A percentile compares a stretch with the other conserved stretches of the same genome.
Conservation (phyloP, 2,888 invertebrate genomes). For the Hybos culiciformis region DNA sequence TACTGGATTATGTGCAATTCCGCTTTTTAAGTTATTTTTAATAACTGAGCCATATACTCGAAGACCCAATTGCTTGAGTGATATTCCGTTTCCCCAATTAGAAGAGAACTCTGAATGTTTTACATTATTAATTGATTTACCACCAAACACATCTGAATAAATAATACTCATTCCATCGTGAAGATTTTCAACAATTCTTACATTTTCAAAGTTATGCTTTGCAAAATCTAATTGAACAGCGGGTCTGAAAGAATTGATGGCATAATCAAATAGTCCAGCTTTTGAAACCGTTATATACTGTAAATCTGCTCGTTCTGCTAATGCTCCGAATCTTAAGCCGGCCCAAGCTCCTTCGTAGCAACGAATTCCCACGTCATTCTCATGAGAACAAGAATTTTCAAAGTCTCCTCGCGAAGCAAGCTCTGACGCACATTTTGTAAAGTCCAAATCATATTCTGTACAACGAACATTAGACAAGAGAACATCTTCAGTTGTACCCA, state of each 20-base stretch:
- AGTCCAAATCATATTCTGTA: slow-evolving; percentile 77
- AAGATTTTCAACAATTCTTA: slow-evolving; percentile 69
- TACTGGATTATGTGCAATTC: slow-evolving; percentile 85
- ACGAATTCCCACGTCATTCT: slow-evolving; percentile 74
- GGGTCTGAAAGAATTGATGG: slow-evolving; percentile 73
- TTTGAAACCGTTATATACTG: slow-evolving; percentile 80
- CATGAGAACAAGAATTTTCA: slow-evolving; percentile 77
- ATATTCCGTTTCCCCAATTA: slow-evolving; percentile 79
- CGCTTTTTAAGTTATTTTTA: slow-evolving; percentile 72
- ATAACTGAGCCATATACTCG: slow-evolving; percentile 64
- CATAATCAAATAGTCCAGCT: slow-evolving; percentile 88
- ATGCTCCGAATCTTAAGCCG: slow-evolving; percentile 76
- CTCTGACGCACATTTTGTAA: slow-evolving; percentile 78
- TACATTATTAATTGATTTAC: slow-evolving; percentile 66
- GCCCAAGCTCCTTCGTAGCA: slow-evolving; percentile 92
- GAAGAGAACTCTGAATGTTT: slow-evolving; percentile 72
- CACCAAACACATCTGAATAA: slow-evolving; percentile 86
- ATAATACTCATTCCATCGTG: slow-evolving; percentile 88
- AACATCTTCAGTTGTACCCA: slow-evolving; percentile 62
- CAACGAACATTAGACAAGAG: slow-evolving; percentile 80
- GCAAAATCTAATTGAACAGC: slow-evolving; percentile 81
- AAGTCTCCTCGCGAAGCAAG: slow-evolving; percentile 48
- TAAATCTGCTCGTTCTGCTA: slow-evolving; percentile 74
- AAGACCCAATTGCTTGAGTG: slow-evolving; percentile 76
- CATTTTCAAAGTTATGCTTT: slow-evolving; percentile 66